These are phyloP conservation scores for Drosophila sordidula DNA, from an alignment of 2,888 invertebrate species.

Conservation along the genomic window DNA sequence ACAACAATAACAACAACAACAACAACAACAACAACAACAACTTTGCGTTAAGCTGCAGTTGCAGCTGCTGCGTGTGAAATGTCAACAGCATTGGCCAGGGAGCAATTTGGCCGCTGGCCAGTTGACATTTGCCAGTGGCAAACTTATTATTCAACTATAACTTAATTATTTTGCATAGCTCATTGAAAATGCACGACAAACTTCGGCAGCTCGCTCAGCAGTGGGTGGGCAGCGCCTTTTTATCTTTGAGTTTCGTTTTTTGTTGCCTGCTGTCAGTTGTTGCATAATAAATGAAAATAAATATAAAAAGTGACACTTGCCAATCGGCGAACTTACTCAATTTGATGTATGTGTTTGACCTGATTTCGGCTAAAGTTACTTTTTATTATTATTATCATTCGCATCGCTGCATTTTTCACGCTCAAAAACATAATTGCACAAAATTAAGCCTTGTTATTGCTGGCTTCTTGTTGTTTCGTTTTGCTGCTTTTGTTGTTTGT, in stretches of 20 bases:
- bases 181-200: conserved; percentile 26
- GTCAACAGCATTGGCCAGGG: conserved; percentile 56
- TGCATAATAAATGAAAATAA: conserved; percentile 64
- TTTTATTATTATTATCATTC: conserved; percentile 41
- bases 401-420: conserved; percentile 35
- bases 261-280: conserved; percentile 36
- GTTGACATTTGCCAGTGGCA: conserved; percentile 59
- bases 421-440: conserved; percentile 46
- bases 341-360: conserved; percentile 73
- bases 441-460: conserved; percentile 19
- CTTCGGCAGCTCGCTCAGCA: conserved; percentile 9
- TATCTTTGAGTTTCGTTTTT: background rate
- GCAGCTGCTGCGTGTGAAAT: conserved; percentile 71
- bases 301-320: conserved; percentile 72
- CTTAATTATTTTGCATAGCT: conserved; percentile 69
- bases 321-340: conserved; percentile 54
- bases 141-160: conserved; percentile 48
- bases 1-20: conserved; percentile 28
- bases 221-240: conserved; percentile 26
- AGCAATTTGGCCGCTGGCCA: conserved; percentile 45
- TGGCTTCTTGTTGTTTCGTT: conserved; percentile 8
- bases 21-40: conserved; percentile 4
- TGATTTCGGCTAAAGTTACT: conserved; percentile 45
- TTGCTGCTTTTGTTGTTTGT: conserved; percentile 13
- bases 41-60: conserved; percentile 29